Evolutionary conservation across 2,888 invertebrate species (phyloP).

Genomic region (Scaptodrosophila latifasciaeformis): DNA sequence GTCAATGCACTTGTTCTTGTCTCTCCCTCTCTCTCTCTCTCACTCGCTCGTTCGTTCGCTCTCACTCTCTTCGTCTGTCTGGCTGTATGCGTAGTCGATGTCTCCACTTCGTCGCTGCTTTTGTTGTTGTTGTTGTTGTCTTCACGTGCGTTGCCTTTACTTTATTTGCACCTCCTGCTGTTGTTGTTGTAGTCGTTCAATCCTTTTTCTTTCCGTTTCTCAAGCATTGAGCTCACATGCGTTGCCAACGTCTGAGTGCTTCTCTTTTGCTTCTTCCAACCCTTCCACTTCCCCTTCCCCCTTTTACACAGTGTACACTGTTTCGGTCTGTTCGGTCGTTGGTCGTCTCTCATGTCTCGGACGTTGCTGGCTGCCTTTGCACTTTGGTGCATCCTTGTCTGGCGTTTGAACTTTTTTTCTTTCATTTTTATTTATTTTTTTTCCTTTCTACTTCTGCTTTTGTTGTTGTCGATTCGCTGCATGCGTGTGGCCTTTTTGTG

Average conservation of each 20-base stretch:
- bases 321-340: constrained; percentile 34
- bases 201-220: constrained; percentile 65
- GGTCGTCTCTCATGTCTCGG: constrained; percentile 23
- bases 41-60: no score
- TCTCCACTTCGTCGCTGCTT: constrained; percentile 51
- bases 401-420: constrained; percentile 66
- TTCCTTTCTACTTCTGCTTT: constrained; percentile 31
- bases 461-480: constrained; percentile 15
- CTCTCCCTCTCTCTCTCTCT: constrained; percentile 21
- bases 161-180: constrained; percentile 57
- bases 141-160: constrained; percentile 59
- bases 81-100: constrained; percentile 29
- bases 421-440: constrained; percentile 30
- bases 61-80: constrained; percentile 16
- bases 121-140: constrained; percentile 26
- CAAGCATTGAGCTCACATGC: constrained; percentile 40
- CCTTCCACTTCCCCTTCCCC: constrained; percentile 17
- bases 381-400: constrained; percentile 69
- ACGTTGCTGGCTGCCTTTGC: constrained; percentile 61
- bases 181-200: constrained; percentile 41
- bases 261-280: constrained; percentile 5
- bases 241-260: no score
- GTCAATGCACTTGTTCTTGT: constrained; percentile 74
- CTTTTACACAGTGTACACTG: constrained; percentile 27
- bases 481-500: constrained; percentile 2